Conservation (phyloP, 2,888 invertebrate genomes). For the Drosophila neonasuta region DNA sequence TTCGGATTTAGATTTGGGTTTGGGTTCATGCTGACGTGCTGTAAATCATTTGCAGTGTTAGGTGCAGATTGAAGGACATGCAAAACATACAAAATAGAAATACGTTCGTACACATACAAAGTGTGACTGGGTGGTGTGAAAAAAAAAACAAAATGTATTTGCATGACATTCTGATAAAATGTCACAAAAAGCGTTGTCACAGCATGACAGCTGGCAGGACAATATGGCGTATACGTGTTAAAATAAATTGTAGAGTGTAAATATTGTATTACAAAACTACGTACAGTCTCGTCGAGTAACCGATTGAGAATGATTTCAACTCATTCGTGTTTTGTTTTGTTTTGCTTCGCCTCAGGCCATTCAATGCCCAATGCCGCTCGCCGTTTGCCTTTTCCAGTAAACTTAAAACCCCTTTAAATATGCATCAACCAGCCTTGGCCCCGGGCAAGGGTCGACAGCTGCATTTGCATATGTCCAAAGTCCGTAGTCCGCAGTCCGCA, state of each 20-base stretch:
- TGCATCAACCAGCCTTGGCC: conserved; percentile 53
- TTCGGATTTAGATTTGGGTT: conserved; percentile 20
- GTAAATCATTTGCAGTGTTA: conserved; percentile 70
- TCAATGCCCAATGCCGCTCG: conserved; percentile 28
- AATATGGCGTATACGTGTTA: conserved; percentile 57
- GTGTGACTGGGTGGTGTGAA: conserved; percentile 10
- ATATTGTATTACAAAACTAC: conserved; percentile 61
- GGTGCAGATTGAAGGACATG: conserved; percentile 59
- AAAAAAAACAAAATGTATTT: conserved; percentile 18
- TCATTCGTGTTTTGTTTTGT: conserved; percentile 10
- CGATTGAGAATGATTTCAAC: neutral
- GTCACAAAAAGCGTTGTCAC: conserved; percentile 50
- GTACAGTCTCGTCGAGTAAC: conserved; percentile 10
- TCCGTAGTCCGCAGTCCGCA: conserved; percentile 22
- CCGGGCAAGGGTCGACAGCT: conserved; percentile 51
- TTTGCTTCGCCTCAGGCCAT: conserved; percentile 21
- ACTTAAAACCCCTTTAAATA: conserved; percentile 63
- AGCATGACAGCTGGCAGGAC: conserved; percentile 63
- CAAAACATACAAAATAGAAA: conserved; percentile 54
- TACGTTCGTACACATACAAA: neutral
- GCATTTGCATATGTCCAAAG: conserved; percentile 68
- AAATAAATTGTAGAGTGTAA: conserved; percentile 71
- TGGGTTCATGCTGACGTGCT: conserved; percentile 12
- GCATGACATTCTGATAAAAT: conserved; percentile 65
- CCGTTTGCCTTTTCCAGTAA: conserved; percentile 42